phyloP scores from a whole-genome alignment of 2,888 invertebrate species.

The Pristionchus japonicus region DNA sequence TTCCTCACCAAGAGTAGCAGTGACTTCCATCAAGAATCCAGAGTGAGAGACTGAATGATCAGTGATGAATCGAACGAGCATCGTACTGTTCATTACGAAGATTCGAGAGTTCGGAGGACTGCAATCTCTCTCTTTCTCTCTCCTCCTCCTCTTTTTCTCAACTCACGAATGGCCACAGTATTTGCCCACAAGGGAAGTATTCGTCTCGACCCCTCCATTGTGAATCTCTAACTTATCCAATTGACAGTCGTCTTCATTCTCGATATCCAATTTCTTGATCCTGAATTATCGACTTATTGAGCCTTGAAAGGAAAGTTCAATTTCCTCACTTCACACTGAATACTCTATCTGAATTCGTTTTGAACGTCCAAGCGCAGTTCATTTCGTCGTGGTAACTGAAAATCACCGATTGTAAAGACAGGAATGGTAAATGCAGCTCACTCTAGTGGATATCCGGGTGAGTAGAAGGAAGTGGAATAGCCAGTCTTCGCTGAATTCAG shows the following conservation, averaged over 20 bases:
- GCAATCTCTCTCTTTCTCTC: not conserved
- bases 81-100: conserved; percentile 52
- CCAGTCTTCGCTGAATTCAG: not conserved
- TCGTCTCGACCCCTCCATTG: conserved; percentile 54
- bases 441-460: conserved; percentile 72
- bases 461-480: conserved; percentile 49
- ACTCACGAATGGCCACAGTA: conserved; percentile 61
- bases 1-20: conserved; percentile 61
- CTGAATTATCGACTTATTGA: conserved; percentile 47
- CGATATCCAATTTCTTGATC: conserved; percentile 64
- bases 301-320: not conserved
- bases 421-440: not conserved
- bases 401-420: not conserved
- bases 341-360: conserved; percentile 60
- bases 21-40: conserved; percentile 68
- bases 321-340: conserved; percentile 61
- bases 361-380: conserved; percentile 73
- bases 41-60: conserved; percentile 61
- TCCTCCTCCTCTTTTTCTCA: not conserved
- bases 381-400: conserved; percentile 64
- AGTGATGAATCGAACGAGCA: conserved; percentile 64
- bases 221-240: conserved; percentile 68
- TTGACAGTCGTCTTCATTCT: conserved; percentile 57
- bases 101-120: conserved; percentile 58
- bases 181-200: conserved; percentile 54